Evolutionary conservation across 1,140 invertebrate species (phyloP), one percentile per base, ranked within the genome.

Genomic region (Parasteatoda tepidariorum): DNA sequence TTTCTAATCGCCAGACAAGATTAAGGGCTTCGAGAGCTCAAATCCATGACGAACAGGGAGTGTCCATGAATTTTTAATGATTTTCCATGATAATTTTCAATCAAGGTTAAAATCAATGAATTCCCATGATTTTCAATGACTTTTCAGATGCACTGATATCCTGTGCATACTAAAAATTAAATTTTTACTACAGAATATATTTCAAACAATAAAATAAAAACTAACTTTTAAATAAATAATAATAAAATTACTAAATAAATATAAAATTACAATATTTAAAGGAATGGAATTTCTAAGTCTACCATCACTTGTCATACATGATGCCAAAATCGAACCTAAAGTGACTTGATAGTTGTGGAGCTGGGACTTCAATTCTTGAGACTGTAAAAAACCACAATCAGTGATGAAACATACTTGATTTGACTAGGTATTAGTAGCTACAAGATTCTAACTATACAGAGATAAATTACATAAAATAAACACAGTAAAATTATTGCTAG

Each of bases 301-400:
- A n/a, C 95, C 95, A 87, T 95, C 93, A 0, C 94, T 94, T 88
- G 95, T 93, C 85, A 95, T 90, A 87, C 94, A 95, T 0, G 95
- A 94, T 87, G 96, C 95, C 6, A 97, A 89, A 5, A 94, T 66
- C 26, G 94, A 84, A 94, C 93, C 0, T 94, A 95, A 30, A 94
- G 92, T 11, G 96, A 61, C 89, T 3, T 95, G 90, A 62, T 94
- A 94, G 88, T 96, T 94, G 90, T 96, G 95, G 86, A 97, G 92
- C 86, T 94, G 85, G 93, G 92, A 86, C 24, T 85, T 93, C 92
- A 86, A 93, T 48, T 48, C 38, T 48, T 48, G 92, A 1, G 91
- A 92, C 91, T 82, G 48, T 28, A 55, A 41, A 31, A 68, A 38
- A n/a, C n/a, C n/a, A n/a, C n/a, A n/a, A n/a, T n/a, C n/a, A n/a